phyloP scores from a whole-genome alignment of 2,797 vertebrate species.

The Syndactyla subalaris region DNA sequence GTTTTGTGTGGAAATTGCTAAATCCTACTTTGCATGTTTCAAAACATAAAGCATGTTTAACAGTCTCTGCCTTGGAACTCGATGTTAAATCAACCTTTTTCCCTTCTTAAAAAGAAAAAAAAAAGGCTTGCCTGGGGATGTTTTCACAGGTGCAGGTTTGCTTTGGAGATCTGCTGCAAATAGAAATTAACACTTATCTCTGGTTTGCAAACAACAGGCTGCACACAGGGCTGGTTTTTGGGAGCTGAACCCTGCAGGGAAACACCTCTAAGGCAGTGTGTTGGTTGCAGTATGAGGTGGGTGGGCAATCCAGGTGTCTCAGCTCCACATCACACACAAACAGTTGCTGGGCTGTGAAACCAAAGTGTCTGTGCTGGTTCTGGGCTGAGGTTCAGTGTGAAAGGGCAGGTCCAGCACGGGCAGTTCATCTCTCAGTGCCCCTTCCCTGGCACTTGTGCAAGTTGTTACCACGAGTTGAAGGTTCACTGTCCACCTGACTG shows the following conservation, averaged over 20 bases:
- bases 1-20: background rate
- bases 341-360: background rate
- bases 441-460: background rate
- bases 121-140: background rate
- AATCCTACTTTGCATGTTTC: background rate
- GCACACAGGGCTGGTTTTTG: background rate
- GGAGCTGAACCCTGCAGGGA: background rate
- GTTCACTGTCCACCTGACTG: background rate
- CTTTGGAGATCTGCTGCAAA: background rate
- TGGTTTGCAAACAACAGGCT: background rate
- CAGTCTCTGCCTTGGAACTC: background rate
- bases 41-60: background rate
- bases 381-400: background rate
- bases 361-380: background rate
- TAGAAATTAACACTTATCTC: background rate
- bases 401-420: background rate
- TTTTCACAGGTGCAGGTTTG: constrained; percentile 1
- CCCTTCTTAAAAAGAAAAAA: no score
- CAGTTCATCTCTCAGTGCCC: background rate
- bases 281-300: rapidly evolving
- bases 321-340: background rate
- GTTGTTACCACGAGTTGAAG: rapidly evolving
- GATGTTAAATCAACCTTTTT: background rate
- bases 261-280: background rate
- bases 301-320: background rate